Base-by-base conservation (phyloP, 2,797 vertebrate genomes). In the Bovichtus diacanthus region DNA sequence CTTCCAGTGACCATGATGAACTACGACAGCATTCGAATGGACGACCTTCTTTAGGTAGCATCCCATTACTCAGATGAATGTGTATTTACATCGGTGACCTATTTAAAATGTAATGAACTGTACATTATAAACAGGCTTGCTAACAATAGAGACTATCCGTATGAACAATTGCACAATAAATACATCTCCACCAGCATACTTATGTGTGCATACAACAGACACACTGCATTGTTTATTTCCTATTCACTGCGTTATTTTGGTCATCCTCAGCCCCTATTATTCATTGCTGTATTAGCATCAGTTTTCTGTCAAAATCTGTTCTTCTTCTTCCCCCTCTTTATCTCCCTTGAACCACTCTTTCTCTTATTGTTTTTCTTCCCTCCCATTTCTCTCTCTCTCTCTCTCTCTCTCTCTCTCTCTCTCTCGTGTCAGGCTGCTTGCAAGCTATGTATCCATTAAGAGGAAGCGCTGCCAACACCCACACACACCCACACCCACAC, bases 381-480 rank as follows among this genome's bases (percentile, higher is more conserved):
- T 13, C 34, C 9, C 43, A 25, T 82, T 41, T 55, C 65, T 72
- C 31, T 11, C 23, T 49, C 3, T 67, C 9, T 55, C 41, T 41
- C n/a, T 41, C 59, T 55, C 65, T 72, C 31, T 11, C 65, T 72
- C 31, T 11, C 9, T 55, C 41, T 41, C n/a, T 76, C 46, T 46
- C 60, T 79, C 75, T 70, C 87, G 70, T 84, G 87, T 88, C 76
- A 84, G 59, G 51, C 58, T 73, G 60, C 76, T 82, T 86, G 65
- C 86, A 78, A 80, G 50, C 58, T 85, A 70, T 80, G 50, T 83
- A 79, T 90, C 78, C 79, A 92, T 89, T 87, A 85, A 70, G 66
- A 56, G 39, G 21, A 65, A 67, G 61, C 3, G 36, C 36, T 6
- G 39, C 63, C 65, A 62, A 75, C 34, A 51, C 54, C 39, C n/a